Base-by-base conservation (phyloP, 2,797 vertebrate genomes). In the Melanotaenia boesemani region DNA sequence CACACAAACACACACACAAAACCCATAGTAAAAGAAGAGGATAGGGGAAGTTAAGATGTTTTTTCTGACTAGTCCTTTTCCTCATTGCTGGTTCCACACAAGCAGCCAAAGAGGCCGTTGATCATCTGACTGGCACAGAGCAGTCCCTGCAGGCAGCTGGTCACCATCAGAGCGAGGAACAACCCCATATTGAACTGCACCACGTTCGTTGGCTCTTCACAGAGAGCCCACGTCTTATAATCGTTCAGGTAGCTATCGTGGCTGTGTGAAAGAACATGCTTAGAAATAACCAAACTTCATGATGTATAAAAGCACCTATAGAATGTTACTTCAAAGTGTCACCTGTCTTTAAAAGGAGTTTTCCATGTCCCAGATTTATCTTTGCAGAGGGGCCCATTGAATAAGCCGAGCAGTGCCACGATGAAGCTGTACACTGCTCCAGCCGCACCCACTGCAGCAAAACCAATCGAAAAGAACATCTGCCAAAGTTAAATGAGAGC, bases 381-480 rank as follows among this genome's bases (percentile, higher is more conserved):
- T 12, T 2, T 13, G 66, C 95, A 96, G 24, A 76, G 28, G 0
- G 95, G 95, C 4, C 95, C 95, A 0, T 92, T 86, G 0, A 66
- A 5, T 55, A 96, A 76, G 34, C 92, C 95, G 0, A 92, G 1
- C 3, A 77, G 0, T 0, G 95, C 92, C 73, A 92, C 87, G 0
- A 13, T 0, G 5, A 95, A 89, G 63, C 93, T 92, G 74, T 95
- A 96, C 37, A 90, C 20, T 1, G 89, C 91, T 0, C 95, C 95
- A 0, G 34, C 71, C 0, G 80, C 82, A 7, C 95, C 95, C 52
- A 93, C 56, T 0, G 69, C 91, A 5, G 95, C 92, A 46, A 95
- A 92, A 2, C 80, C 20, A 58, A 95, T 92, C 1, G 95, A 95
- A 0, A 96, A 55, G 74, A 94, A 93, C 95, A 96, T 95, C 95